phyloP scores from a whole-genome alignment of 2,888 invertebrate species.

The Spodoptera exigua region DNA sequence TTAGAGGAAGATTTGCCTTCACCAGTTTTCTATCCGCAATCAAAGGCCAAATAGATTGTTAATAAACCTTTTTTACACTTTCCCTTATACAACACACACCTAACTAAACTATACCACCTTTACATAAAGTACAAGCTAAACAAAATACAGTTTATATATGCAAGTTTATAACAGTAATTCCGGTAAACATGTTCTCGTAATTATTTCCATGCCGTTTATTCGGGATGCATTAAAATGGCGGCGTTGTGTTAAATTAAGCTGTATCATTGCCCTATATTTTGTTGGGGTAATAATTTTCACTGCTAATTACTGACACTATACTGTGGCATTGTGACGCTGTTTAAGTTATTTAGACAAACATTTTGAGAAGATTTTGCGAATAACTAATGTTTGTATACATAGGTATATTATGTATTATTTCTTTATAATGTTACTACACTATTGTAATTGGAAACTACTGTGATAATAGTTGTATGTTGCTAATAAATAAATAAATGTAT shows the following conservation, averaged over 20 bases:
- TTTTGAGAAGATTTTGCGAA: neutral
- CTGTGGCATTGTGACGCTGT: slow-evolving; percentile 8
- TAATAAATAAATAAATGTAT: no score
- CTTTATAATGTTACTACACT: neutral
- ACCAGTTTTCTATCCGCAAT: neutral
- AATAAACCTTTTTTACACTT: neutral
- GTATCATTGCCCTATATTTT: slow-evolving; percentile 52
- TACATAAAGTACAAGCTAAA: slow-evolving; percentile 29
- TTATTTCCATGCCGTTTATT: slow-evolving; percentile 58
- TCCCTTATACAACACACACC: neutral
- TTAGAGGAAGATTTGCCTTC: no score
- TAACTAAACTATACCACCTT: neutral
- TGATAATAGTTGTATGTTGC: no score
- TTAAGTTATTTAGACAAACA: slow-evolving; percentile 16
- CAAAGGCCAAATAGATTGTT: no score
- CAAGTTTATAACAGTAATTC: slow-evolving; percentile 57
- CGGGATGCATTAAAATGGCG: slow-evolving; percentile 55
- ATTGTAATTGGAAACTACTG: no score
- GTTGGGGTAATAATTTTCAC: slow-evolving; percentile 41
- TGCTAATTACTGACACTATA: slow-evolving; percentile 28
- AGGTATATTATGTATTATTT: neutral
- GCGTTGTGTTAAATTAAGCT: slow-evolving; percentile 52
- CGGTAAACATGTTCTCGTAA: slow-evolving; percentile 51
- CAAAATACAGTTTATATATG: slow-evolving; percentile 40
- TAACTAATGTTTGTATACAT: neutral